phyloP scores from a whole-genome alignment of 2,113 vertebrate genomes.

The Corapipo altera region DNA sequence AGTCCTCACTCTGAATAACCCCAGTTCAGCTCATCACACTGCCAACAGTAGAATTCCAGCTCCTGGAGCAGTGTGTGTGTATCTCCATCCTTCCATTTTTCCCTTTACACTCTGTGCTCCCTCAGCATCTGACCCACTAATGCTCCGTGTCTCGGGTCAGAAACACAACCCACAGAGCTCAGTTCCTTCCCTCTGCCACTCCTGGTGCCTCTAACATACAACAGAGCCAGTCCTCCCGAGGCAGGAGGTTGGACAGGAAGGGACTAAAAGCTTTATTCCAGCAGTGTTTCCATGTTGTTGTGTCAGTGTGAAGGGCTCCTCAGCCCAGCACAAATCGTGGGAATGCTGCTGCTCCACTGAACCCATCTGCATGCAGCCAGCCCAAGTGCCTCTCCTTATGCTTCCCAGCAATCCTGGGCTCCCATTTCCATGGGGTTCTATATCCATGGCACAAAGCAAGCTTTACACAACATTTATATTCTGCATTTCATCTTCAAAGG shows the following conservation, averaged over 20 bases:
- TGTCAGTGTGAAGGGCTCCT: background rate
- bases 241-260: background rate
- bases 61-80: background rate
- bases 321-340: background rate
- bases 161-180: background rate
- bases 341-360: background rate
- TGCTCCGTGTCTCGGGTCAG: background rate
- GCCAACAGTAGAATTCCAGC: background rate
- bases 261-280: background rate
- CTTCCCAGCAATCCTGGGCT: background rate
- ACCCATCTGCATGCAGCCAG: background rate
- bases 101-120: background rate
- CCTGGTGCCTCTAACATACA: fast-evolving
- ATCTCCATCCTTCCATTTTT: background rate
- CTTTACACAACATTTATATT: background rate
- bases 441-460: background rate
- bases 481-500: constrained; percentile 7
- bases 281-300: background rate
- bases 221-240: background rate
- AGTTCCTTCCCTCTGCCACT: background rate
- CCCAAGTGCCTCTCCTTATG: background rate
- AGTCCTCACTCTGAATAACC: background rate
- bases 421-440: background rate
- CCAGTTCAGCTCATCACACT: background rate
- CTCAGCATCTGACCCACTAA: background rate